Percentiles rank a stretch among this genome's conserved stretches.
Conservation (phyloP, 1,140 invertebrate species). For the Ericerus pela region DNA sequence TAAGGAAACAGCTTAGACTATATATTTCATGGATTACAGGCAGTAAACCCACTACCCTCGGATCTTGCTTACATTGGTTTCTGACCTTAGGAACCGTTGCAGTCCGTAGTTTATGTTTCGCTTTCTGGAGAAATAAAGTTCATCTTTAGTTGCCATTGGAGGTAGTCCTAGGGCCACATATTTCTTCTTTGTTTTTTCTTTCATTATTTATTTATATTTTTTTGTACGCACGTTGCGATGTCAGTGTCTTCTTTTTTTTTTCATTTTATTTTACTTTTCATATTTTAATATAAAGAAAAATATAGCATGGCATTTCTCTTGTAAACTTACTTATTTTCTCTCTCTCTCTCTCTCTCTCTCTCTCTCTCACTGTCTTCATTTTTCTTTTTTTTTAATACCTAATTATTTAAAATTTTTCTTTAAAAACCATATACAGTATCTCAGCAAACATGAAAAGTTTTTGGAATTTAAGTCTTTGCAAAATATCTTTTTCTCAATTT, state of each 20-base stretch:
- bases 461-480: background rate
- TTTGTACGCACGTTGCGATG: no score
- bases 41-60: slow-evolving; percentile 4
- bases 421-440: background rate
- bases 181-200: slow-evolving; percentile 7
- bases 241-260: background rate
- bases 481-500: background rate
- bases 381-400: slow-evolving; percentile 13
- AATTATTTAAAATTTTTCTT: no score
- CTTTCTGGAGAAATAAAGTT: slow-evolving; percentile 12
- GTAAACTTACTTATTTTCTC: slow-evolving; percentile 26
- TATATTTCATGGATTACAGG: slow-evolving; percentile 5
- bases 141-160: slow-evolving; percentile 6
- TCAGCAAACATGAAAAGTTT: background rate
- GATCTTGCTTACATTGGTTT: slow-evolving; percentile 11
- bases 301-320: slow-evolving; percentile 6
- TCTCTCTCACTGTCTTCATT: background rate
- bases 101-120: slow-evolving; percentile 11
- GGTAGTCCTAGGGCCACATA: slow-evolving; percentile 5
- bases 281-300: background rate
- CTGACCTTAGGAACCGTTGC: slow-evolving; percentile 9
- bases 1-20: slow-evolving; percentile 2
- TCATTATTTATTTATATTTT: no score
- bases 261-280: background rate
- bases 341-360: slow-evolving; percentile 24